Base-by-base conservation (phyloP, 2,113 vertebrate genomes). In the Orthonyx spaldingii region DNA sequence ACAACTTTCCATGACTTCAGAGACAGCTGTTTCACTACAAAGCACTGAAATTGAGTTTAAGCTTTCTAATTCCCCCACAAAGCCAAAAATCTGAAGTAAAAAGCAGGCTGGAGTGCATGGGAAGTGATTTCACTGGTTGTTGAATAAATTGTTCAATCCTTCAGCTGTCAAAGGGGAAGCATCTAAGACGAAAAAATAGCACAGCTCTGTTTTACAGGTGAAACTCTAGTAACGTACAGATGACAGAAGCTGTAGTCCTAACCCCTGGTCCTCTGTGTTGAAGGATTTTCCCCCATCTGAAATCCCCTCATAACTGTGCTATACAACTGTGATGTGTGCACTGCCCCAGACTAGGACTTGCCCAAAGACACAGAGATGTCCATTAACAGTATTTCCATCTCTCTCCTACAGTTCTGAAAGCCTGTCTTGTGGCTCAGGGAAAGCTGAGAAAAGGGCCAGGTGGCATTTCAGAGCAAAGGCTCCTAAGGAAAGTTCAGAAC, bases 1-100 rank as follows among this genome's bases (percentile, higher is more conserved):
- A 60, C 33, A 89, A 65, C 55, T 87, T 93, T 61, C 74, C 65
- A 46, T 79, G 22, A 87, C 81, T 95, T 95, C 61, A 96, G 72
- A 89, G 61, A 61, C 80, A 95, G 56, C 84, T 94, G 69, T 92
- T 65, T 72, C 44, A 87, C 49, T 84, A 35, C 35, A 81, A 77
- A 75, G 53, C 26, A 64, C 46, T 69, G 49, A 91, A 91, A 57
- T 11, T 17, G 5, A 15, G 20, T 64, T 82, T 94, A 87, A 94
- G 46, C 13, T 87, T 82, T 87, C 61, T 94, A 74, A 84, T 86
- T 24, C 21, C 39, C 30, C 57, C 57, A 50, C 12, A 56, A 87
- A 93, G 35, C 17, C 49, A 89, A 72, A 72, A 7, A 61, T 32
- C 37, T 83, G 32, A 84, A 88, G 33, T 18, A 71, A 89, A 94